Evolutionary conservation across 64 coral and sea anemone species (phyloP).

Genomic region (Orbicella faveolata): DNA sequence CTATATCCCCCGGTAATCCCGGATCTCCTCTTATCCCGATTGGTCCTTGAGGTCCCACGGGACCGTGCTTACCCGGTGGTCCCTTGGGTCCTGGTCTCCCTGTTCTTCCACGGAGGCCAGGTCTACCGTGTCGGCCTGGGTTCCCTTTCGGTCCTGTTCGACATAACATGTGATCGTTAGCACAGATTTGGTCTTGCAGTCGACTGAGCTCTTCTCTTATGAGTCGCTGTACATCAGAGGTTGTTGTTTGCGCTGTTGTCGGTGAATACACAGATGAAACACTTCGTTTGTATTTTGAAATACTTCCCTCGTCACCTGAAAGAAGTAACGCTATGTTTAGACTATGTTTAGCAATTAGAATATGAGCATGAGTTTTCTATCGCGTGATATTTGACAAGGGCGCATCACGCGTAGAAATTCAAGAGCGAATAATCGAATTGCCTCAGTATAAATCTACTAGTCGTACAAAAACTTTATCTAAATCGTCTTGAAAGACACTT

Average conservation of each 20-base stretch:
- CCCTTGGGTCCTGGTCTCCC: slow-evolving; percentile 3
- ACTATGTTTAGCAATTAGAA: too few relatives aligned
- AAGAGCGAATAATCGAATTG: too few relatives aligned
- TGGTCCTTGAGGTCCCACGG: slow-evolving; percentile 11
- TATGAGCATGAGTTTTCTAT: too few relatives aligned
- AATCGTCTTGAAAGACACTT: too few relatives aligned
- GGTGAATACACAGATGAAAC: background rate
- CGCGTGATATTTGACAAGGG: too few relatives aligned
- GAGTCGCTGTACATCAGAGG: background rate
- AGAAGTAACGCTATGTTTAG: background rate
- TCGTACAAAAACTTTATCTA: too few relatives aligned
- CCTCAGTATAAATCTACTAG: too few relatives aligned
- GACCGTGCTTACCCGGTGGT: background rate
- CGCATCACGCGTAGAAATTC: too few relatives aligned
- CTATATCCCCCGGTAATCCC: slow-evolving; percentile 2
- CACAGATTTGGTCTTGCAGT: slow-evolving; percentile 4
- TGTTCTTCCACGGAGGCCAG: background rate
- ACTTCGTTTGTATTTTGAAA: background rate
- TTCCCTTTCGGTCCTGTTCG: background rate
- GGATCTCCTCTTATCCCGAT: background rate
- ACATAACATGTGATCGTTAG: slow-evolving; percentile 15
- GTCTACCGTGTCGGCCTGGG: background rate
- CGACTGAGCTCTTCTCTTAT: background rate
- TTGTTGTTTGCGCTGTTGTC: background rate
- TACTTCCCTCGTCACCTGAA: background rate